Evolutionary conservation across 2,888 invertebrate species (phyloP).

Genomic region (Eulithis prunata): DNA sequence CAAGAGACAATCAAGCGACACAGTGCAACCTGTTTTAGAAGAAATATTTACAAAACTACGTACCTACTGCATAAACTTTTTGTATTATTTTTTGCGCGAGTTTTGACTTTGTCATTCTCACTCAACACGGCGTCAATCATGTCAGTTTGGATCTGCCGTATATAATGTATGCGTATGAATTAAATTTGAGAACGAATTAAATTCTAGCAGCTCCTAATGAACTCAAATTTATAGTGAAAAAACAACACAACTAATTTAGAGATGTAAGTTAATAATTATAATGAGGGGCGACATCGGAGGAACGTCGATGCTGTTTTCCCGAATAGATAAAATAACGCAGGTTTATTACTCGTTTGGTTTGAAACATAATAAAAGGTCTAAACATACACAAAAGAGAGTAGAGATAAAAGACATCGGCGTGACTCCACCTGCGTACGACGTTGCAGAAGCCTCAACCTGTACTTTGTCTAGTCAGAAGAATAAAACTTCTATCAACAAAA

Average conservation of each 20-base stretch:
- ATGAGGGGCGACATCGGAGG: conserved; percentile 4
- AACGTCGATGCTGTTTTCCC: conserved; percentile 5
- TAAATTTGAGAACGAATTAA: conserved; percentile 5
- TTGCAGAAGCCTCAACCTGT: conserved; percentile 14
- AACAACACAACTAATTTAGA: conserved; percentile 1
- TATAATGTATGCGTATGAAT: background rate
- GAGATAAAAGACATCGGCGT: conserved; percentile 10
- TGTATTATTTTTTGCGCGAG: no score
- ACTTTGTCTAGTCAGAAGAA: background rate
- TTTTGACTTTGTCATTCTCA: background rate
- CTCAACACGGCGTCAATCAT: background rate
- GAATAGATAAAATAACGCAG: conserved; percentile 11
- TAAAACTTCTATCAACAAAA: background rate
- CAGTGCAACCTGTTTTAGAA: no score
- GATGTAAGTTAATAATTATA: conserved; percentile 2
- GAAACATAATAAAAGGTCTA: conserved; percentile 9
- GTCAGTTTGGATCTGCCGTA: conserved; percentile 7
- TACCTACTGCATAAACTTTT: no score
- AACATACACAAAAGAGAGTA: conserved; percentile 12
- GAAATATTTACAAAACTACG: no score
- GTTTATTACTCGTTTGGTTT: conserved; percentile 5
- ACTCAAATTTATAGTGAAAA: conserved; percentile 13
- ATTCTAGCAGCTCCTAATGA: conserved; percentile 9
- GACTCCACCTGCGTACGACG: conserved; percentile 12
- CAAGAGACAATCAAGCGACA: no score